Evolutionary conservation across 2,888 invertebrate genomes (phyloP).

Genomic region (Hypomecis punctinalis): DNA sequence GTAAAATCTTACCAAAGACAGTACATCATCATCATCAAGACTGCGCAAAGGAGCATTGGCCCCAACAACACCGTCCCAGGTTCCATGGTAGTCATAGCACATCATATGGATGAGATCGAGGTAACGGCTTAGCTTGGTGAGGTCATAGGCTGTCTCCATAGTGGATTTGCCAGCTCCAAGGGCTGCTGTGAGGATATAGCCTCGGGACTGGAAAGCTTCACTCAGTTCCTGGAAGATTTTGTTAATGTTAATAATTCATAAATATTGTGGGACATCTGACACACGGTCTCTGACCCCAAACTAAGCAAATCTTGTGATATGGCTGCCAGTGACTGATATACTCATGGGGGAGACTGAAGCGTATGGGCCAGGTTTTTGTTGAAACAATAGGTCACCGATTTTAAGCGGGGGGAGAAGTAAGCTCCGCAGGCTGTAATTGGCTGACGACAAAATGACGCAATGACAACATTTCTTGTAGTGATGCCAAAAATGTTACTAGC

Average conservation of each 20-base stretch:
- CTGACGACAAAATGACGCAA: no score
- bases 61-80: slow-evolving; percentile 91
- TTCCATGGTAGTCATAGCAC: slow-evolving; percentile 96
- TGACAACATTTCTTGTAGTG: no score
- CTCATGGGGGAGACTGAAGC: no score
- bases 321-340: no score
- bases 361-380: no score
- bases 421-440: no score
- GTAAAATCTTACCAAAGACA: slow-evolving; percentile 87
- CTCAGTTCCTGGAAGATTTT: slow-evolving; percentile 86
- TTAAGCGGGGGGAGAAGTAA: no score
- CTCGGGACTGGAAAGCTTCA: slow-evolving; percentile 87
- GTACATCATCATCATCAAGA: slow-evolving; percentile 74
- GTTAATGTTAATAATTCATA: background rate
- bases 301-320: no score
- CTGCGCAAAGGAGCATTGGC: slow-evolving; percentile 91
- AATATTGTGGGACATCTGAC: no score
- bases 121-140: slow-evolving; percentile 88
- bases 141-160: slow-evolving; percentile 91
- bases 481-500: no score
- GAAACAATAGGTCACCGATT: no score
- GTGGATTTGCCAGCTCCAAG: slow-evolving; percentile 91
- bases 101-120: slow-evolving; percentile 92
- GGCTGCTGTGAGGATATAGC: slow-evolving; percentile 91
- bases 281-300: no score